Base-by-base conservation (phyloP, 2,797 vertebrate genomes). In the Hemitrygon akajei region DNA sequence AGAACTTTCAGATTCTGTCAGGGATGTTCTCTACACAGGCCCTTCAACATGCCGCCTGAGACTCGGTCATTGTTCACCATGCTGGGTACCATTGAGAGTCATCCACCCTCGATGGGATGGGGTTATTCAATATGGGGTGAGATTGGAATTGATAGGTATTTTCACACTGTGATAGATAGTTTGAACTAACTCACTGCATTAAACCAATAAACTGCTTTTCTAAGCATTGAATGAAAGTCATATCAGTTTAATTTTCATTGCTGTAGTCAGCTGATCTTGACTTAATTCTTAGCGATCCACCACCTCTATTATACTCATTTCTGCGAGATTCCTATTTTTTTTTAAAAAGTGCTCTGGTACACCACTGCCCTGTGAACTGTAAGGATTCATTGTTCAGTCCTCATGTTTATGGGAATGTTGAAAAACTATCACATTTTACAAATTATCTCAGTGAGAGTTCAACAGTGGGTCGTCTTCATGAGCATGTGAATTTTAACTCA, bases 221-320 rank as follows among this genome's bases (percentile, higher is more conserved):
- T 47, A 47, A 47, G 47, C 47, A 73, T 73, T 75, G 5, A 92
- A 56, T 92, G 25, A 47, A 92, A 92, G 40, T 10, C 22, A 71
- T 25, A 56, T 22, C n/a, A 37, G 16, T 73, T 92, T 25, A 47
- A 22, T 47, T 92, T 92, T 40, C 40, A 40, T 92, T 25, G 7
- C 22, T 71, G 25, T 73, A 27, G 34, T 92, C 69, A 92, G 91
- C 91, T 73, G 89, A 18, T 91, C 47, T 25, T 92, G 69, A 92
- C 47, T 73, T 2, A 92, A 47, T 56, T 22, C 22, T 27, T 84
- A 58, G 47, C 10, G 10, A 25, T 84, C 25, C 25, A 84, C 37
- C 1, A 25, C 73, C 6, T 16, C 58, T 69, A 34, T 10, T 22
- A 37, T 69, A 60, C 22, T 20, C 7, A 2, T 69, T 30, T 84